Evolutionary conservation across 2,888 invertebrate species (phyloP), one percentile per base, ranked within the genome.

Genomic region (Agrotis puta): DNA sequence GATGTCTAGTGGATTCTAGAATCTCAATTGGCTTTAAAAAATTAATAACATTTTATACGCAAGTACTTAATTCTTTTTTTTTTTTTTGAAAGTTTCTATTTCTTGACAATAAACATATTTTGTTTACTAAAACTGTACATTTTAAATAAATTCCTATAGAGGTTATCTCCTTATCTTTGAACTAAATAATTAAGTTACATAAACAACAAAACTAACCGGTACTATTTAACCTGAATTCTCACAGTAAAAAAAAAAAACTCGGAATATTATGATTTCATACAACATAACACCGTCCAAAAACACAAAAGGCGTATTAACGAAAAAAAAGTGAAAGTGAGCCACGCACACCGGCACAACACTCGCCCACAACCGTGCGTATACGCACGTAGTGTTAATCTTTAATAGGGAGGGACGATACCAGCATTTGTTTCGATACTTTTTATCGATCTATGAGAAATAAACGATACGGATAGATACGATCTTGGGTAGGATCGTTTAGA

Each of bases 241-340:
- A 56, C 18, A n/a, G 33, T 27, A 45, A 59, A 43, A 64, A 57
- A 65, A 56, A 64, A 67, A 48, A 54, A 43, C 22, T 50, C 5
- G 6, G 2, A 58, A 51, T n/a, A 51, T 61, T 59, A 83, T 81
- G 70, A 78, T 71, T 79, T 70, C 84, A 83, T 89, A 68, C 79
- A 56, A 86, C 92, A 93, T 94, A 91, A 90, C 80, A 75, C 90
- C 91, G 79, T 93, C 93, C 95, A 93, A 93, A 92, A 93, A 93
- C 93, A 95, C 95, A 95, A 95, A 95, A 94, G 95, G 92, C 92
- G 90, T 93, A 93, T 92, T 92, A 92, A 94, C 94, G 92, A 78
- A 94, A 94, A 94, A 94, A 94, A 95, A 95, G 95, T 95, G 95
- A 95, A 95, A 96, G 95, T 91, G 74, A 77, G 83, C 74, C 84